Conservation (phyloP, 1,140 invertebrate species). For the Littorina saxatilis region DNA sequence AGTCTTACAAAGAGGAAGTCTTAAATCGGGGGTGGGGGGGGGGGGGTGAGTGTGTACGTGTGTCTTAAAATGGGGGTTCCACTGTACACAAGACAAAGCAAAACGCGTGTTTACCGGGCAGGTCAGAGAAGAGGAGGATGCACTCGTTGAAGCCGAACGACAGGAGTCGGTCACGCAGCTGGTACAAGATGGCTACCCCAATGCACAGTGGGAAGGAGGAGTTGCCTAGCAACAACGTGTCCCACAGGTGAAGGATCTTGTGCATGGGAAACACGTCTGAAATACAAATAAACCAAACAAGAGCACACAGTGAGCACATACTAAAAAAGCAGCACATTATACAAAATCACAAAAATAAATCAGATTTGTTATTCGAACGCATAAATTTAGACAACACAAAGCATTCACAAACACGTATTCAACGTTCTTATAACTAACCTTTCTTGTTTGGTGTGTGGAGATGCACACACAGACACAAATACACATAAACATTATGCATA, state of each 20-base stretch:
- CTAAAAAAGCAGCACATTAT: neutral
- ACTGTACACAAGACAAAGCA: too few relatives aligned
- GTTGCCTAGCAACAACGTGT: constrained; percentile 94
- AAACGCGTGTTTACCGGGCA: constrained; percentile 83
- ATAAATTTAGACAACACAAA: too few relatives aligned
- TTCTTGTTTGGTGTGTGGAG: too few relatives aligned
- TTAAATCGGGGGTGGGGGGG: too few relatives aligned
- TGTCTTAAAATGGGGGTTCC: too few relatives aligned
- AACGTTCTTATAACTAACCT: too few relatives aligned
- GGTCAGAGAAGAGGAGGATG: constrained; percentile 96
- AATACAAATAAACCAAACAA: constrained; percentile 62
- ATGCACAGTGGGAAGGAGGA: constrained; percentile 96
- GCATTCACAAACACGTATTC: neutral
- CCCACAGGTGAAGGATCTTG: constrained; percentile 99
- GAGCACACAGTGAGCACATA: neutral
- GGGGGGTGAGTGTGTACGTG: too few relatives aligned
- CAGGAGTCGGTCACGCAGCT: constrained; percentile 89
- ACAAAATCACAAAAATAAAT: too few relatives aligned
- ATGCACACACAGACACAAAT: neutral
- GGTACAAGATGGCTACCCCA: constrained; percentile 93
- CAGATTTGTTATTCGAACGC: too few relatives aligned
- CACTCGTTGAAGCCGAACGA: constrained; percentile 97
- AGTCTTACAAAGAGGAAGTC: too few relatives aligned
- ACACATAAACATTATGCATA: neutral
- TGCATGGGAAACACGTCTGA: constrained; percentile 97